Base-by-base conservation (phyloP, 2,888 invertebrate genomes). In the Aproaerema taeniolella region DNA sequence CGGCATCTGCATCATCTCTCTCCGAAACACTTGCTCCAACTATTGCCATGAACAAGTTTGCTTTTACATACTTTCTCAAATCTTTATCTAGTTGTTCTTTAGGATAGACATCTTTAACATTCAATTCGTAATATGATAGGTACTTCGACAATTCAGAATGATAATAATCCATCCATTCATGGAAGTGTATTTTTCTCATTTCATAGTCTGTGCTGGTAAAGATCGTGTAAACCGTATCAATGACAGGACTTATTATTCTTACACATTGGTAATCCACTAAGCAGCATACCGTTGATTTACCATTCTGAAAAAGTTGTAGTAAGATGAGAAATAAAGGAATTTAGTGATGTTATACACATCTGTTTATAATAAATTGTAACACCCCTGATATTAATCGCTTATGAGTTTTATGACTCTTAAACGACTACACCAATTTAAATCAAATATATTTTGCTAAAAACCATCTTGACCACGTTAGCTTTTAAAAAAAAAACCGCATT, bases 221-320 rank as follows among this genome's bases (percentile, higher is more conserved):
- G 3, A 66, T 43, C 38, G 61, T 50, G 42, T 58, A 58, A 0
- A 52, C 39, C 0, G 67, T 20, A 24, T 67, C 67, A 8, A 34
- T 26, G 2, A 47, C 55, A 1, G 65, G 67, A 10, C 43, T 52
- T 6, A 41, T 41, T 16, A 52, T 55, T 20, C 40, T 48, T 0
- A 58, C 47, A 2, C 56, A 2, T 41, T 68, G 67, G 39, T 67
- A 67, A 43, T 67, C 67, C 6, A 67, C 61, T 39, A 66, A 47
- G 4, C 63, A 42, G 8, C 47, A 46, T 15, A 43, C 36, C 0
- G 41, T 16, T 4, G 48, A 38, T 5, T 42, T 32, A 2, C 11
- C 33, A 11, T 12, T 11, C 39, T 39, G 39, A n/a, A 31, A 31
- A 7, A n/a, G n/a, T n/a, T n/a, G n/a, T n/a, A n/a, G n/a, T 6